Conservation (phyloP, 1,140 invertebrate species). For the Papilio machaon region DNA sequence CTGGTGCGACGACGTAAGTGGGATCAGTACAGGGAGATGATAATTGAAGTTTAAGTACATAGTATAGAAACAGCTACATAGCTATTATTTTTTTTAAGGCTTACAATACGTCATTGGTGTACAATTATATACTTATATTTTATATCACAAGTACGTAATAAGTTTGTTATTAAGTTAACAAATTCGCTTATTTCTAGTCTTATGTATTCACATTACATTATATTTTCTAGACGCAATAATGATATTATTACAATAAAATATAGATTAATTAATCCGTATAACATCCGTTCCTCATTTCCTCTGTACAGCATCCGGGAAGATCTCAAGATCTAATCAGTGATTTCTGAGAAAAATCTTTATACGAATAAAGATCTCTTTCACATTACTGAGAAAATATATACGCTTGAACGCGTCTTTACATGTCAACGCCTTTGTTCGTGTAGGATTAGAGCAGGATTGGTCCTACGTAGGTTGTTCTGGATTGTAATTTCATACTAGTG, state of each 20-base stretch:
- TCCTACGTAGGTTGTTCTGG: background rate
- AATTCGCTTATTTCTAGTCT: background rate
- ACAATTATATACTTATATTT: too few species aligned
- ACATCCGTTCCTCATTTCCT: background rate
- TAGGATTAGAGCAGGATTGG: background rate
- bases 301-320: background rate
- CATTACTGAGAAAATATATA: background rate
- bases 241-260: background rate
- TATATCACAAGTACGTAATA: background rate
- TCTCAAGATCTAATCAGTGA: constrained; percentile 4
- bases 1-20: too few species aligned
- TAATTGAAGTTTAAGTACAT: too few species aligned
- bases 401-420: constrained; percentile 10
- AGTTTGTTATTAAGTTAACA: background rate
- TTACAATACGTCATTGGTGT: too few species aligned
- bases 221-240: background rate
- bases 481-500: too few species aligned
- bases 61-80: too few species aligned
- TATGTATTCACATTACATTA: background rate
- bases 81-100: too few species aligned
- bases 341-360: background rate
- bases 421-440: constrained; percentile 2
- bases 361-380: background rate
- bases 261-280: background rate
- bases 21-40: too few species aligned